Evolutionary conservation across 1,140 invertebrate species (phyloP).

Genomic region (Leguminivora glycinivorella): DNA sequence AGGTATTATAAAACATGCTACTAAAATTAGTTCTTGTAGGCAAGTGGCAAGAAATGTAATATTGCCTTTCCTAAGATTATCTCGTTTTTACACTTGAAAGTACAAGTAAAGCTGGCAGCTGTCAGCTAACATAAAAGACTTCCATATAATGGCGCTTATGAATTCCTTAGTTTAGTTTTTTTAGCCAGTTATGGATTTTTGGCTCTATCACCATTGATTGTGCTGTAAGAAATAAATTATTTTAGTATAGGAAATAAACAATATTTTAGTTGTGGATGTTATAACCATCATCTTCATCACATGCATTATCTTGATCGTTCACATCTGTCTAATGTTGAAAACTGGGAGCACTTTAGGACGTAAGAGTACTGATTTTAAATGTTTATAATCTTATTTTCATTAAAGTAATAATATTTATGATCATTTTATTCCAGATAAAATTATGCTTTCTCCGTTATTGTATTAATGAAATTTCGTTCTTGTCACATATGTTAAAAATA

Average conservation of each 20-base stretch:
- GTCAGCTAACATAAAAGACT: conserved; percentile 19
- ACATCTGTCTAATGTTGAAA: conserved; percentile 19
- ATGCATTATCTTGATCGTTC: conserved; percentile 26
- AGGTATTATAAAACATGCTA: not conserved
- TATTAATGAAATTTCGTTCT: not conserved
- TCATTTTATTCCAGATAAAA: not conserved
- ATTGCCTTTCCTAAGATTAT: not conserved
- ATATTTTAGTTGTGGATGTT: conserved; percentile 8
- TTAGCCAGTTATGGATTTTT: not conserved
- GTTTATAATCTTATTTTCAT: not conserved
- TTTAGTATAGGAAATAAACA: conserved; percentile 6
- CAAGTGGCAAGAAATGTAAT: not conserved
- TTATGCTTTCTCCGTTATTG: not conserved
- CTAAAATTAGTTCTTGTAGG: not conserved
- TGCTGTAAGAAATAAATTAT: conserved; percentile 24
- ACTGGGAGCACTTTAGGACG: conserved; percentile 8
- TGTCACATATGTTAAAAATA: not conserved
- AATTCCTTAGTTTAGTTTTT: conserved; percentile 28
- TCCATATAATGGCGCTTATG: conserved; percentile 13
- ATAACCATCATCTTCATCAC: conserved; percentile 28
- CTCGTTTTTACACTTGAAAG: not conserved
- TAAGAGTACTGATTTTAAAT: conserved; percentile 26
- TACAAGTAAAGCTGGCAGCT: not conserved
- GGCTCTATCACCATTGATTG: conserved; percentile 16
- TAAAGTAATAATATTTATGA: not conserved